Percentiles rank a stretch among this genome's conserved stretches.
These are phyloP conservation scores for Drosophila oshimai DNA, from an alignment of 1,140 invertebrate species.

Conservation along the genomic window DNA sequence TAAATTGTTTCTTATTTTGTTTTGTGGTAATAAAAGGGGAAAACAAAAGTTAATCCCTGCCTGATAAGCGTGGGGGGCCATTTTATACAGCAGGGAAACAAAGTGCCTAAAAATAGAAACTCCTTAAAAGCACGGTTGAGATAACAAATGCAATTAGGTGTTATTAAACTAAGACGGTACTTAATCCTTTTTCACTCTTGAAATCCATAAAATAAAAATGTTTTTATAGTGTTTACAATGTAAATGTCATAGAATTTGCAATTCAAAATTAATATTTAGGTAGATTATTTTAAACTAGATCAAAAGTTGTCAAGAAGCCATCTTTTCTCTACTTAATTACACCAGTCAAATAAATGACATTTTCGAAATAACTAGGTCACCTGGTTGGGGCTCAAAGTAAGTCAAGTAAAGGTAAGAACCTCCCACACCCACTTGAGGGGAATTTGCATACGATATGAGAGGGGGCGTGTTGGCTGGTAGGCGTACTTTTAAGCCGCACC, in stretches of 20 bases:
- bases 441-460: conserved; percentile 41
- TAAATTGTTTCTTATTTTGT: not conserved
- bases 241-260: not conserved
- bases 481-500: conserved; percentile 13
- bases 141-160: not conserved
- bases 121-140: not conserved
- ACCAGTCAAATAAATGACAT: conserved; percentile 21
- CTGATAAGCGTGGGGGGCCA: conserved; percentile 1
- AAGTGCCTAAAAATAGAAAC: not conserved
- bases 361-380: conserved; percentile 35
- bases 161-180: not conserved
- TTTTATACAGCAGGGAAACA: not conserved
- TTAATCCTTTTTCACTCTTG: not conserved
- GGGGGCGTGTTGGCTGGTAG: not conserved
- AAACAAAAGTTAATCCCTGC: conserved; percentile 20
- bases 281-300: no score
- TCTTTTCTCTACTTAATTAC: conserved; percentile 21
- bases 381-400: conserved; percentile 12
- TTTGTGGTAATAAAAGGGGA: not conserved
- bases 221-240: no score
- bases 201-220: not conserved
- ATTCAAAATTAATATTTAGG: not conserved
- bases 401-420: not conserved
- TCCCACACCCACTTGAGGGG: conserved; percentile 13
- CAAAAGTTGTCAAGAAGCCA: not conserved